Conservation (phyloP, 1,140 invertebrate genomes). For the Sminthurinus signatus region DNA sequence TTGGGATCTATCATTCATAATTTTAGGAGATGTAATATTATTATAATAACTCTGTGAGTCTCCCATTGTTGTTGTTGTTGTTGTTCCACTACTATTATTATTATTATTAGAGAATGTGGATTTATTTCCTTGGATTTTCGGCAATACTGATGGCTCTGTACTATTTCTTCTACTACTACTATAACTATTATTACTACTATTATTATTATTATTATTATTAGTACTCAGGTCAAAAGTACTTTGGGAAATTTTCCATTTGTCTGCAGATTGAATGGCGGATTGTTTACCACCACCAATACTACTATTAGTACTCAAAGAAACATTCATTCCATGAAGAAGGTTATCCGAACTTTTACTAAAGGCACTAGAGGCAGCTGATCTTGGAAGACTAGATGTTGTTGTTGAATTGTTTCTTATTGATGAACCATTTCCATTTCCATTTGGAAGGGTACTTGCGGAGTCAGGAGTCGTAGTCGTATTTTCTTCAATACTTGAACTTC, state of each 20-base stretch:
- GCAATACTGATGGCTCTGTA: too few relatives aligned
- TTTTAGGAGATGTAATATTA: conserved; percentile 12
- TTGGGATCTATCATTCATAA: conserved; percentile 42
- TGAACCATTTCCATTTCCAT: neutral
- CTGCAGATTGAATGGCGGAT: neutral
- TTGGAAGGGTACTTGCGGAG: neutral
- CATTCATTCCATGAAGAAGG: conserved; percentile 17
- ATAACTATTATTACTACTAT: too few relatives aligned
- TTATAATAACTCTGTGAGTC: too few relatives aligned
- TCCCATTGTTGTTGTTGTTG: too few relatives aligned
- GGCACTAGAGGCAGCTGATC: conserved; percentile 2
- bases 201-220: too few relatives aligned
- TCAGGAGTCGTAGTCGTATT: neutral
- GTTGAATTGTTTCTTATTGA: neutral
- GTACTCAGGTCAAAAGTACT: conserved; percentile 10
- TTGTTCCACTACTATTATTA: too few relatives aligned
- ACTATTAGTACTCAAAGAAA: neutral
- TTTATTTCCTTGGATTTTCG: too few relatives aligned
- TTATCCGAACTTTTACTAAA: conserved; percentile 35
- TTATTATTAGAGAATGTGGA: too few relatives aligned
- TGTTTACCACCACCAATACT: neutral
- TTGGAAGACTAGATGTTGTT: conserved; percentile 36
- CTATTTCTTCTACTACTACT: too few relatives aligned
- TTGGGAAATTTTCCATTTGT: conserved; percentile 14
- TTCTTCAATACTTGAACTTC: conserved; percentile 29